Evolutionary conservation across 2,113 vertebrate species (phyloP).

Genomic region (Rhizomys pruinosus): DNA sequence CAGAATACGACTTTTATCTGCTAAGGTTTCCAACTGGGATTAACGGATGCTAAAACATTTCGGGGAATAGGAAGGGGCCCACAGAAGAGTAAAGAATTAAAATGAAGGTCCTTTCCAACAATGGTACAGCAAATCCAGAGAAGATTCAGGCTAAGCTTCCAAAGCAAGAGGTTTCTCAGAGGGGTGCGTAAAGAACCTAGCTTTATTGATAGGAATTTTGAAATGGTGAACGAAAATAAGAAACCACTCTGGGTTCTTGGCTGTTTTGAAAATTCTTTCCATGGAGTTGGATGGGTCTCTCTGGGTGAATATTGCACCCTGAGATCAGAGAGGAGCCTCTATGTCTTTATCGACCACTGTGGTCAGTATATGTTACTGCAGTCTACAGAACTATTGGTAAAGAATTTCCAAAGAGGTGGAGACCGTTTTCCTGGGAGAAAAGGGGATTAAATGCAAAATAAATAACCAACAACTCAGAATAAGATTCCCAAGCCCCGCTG

Average conservation of each 20-base stretch:
- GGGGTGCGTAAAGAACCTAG: constrained; percentile 2
- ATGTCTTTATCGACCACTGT: constrained; percentile 77
- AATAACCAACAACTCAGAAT: constrained; percentile 44
- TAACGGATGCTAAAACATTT: constrained; percentile 83
- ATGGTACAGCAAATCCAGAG: not conserved
- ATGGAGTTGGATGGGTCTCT: not conserved
- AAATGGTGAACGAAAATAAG: not conserved
- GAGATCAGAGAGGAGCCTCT: constrained; percentile 70
- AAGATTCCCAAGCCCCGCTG: constrained; percentile 13
- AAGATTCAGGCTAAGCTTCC: constrained; percentile 27
- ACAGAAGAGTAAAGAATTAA: constrained; percentile 59
- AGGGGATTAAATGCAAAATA: constrained; percentile 75
- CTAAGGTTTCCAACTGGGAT: constrained; percentile 87
- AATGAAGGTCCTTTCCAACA: constrained; percentile 62
- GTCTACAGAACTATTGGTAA: constrained; percentile 78
- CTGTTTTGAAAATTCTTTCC: constrained; percentile 28
- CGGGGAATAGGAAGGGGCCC: constrained; percentile 26
- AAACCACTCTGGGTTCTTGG: not conserved
- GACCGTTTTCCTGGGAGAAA: constrained; percentile 61
- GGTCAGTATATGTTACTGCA: constrained; percentile 74
- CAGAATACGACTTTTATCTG: constrained; percentile 82
- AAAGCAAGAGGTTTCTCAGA: constrained; percentile 50
- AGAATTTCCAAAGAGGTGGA: constrained; percentile 66
- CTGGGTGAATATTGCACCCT: not conserved
- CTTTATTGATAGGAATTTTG: constrained; percentile 35